Evolutionary conservation across 30 jellyfish, hydroid and myxozoan species (phyloP).

Genomic region (Hydractinia symbiolongicarpus): DNA sequence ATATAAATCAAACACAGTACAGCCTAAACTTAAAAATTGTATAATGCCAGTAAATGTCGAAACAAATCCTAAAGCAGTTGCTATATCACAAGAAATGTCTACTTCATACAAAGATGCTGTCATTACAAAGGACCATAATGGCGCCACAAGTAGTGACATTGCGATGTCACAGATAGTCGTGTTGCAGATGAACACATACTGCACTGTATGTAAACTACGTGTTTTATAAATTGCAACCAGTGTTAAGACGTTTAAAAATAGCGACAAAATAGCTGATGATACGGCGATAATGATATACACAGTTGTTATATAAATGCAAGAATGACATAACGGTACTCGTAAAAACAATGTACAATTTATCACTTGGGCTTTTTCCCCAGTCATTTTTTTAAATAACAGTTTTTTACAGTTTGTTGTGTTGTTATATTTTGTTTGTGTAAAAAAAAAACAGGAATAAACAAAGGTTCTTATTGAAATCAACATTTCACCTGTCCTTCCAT

Average conservation of each 20-base stretch:
- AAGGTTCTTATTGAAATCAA: too few relatives aligned
- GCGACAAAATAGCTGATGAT: not conserved
- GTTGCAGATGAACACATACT: not conserved
- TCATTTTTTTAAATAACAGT: too few relatives aligned
- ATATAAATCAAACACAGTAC: not conserved
- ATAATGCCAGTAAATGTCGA: not conserved
- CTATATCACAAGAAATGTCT: not conserved
- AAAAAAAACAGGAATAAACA: too few relatives aligned
- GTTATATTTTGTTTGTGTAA: too few relatives aligned
- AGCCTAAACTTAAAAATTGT: not conserved
- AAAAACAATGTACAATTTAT: too few relatives aligned
- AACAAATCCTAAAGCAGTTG: not conserved
- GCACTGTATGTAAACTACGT: not conserved
- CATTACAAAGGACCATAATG: not conserved
- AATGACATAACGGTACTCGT: too few relatives aligned
- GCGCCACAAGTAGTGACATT: not conserved
- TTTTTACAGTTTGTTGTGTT: too few relatives aligned
- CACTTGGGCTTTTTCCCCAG: too few relatives aligned
- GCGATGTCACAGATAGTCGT: not conserved
- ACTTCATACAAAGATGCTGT: not conserved
- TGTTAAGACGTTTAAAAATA: not conserved
- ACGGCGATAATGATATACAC: not conserved
- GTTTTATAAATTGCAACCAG: not conserved
- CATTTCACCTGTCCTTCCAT: too few relatives aligned
- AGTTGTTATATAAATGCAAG: too few relatives aligned